Base-by-base conservation (phyloP, 1,140 invertebrate genomes). In the Eriosoma lanigerum region DNA sequence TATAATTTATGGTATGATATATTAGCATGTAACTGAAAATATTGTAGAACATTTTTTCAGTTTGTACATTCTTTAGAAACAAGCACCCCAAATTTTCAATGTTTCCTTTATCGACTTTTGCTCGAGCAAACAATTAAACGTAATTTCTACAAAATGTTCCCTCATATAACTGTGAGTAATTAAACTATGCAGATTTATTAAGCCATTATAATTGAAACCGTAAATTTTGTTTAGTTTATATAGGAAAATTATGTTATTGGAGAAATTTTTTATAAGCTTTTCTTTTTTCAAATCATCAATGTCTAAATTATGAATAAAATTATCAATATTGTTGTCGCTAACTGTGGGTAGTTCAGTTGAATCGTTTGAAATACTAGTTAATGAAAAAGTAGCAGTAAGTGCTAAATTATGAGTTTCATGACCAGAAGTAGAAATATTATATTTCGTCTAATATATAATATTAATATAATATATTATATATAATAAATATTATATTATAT, bases 191-290 rank as follows among this genome's bases (percentile, higher is more conserved):
- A 48, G 44, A 68, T 68, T 26, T 26, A 24, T 68, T 26, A n/a
- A 68, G n/a, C 66, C 66, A 68, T 44, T 29, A 68, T 44, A 44
- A 68, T 24, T 68, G 66, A 68, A 68, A 68, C 29, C 46, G 19
- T 48, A 68, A 68, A 68, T 68, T 68, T 44, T 21, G 29, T 50
- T 50, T 50, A 17, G 56, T 58, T 58, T 26, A 24, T 15, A 58
- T 21, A 13, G 56, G 54, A 24, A 58, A 58, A 26, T 24, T 58
- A 58, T 58, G 26, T 21, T 24, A 58, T 24, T 12, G 56, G 56
- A 26, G 15, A 21, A 21, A 29, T 21, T 58, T 58, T 58, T 58
- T 58, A 29, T 26, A 26, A 58, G 56, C 24, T 58, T 21, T 26
- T 58, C 56, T 58, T 58, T 58, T 58, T 58, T 58, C 13, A 58